Conservation (phyloP, 2,797 vertebrate genomes). For the Takifugu rubripes region DNA sequence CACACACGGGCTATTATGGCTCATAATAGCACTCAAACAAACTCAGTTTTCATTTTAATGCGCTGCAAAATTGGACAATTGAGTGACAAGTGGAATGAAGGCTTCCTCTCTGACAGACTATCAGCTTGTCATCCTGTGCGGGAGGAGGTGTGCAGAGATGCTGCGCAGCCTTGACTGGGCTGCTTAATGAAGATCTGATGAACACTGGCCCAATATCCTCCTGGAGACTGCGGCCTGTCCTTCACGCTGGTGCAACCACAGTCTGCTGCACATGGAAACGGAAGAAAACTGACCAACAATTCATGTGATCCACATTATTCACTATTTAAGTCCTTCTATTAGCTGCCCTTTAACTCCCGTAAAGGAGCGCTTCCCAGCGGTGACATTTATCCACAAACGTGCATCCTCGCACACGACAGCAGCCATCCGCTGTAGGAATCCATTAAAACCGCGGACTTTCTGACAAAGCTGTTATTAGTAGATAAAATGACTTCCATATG, state of each 20-base stretch:
- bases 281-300: too few species aligned
- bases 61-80: constrained; percentile 59
- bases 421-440: constrained; percentile 52
- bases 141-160: constrained; percentile 37
- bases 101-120: constrained; percentile 56
- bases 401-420: constrained; percentile 19
- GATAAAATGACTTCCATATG: constrained; percentile 87
- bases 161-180: constrained; percentile 51
- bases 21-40: constrained; percentile 63
- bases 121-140: constrained; percentile 57
- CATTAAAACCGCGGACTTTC: constrained; percentile 81
- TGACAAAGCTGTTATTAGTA: constrained; percentile 86
- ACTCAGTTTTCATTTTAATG: constrained; percentile 64
- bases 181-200: constrained; percentile 51
- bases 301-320: too few species aligned
- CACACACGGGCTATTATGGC: constrained; percentile 40
- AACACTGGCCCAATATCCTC: constrained; percentile 72
- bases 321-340: too few species aligned
- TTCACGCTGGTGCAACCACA: constrained; percentile 53
- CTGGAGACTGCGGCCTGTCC: constrained; percentile 64
- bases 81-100: constrained; percentile 68
- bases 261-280: constrained; percentile 30
- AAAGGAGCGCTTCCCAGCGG: too few species aligned
- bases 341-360: not conserved
- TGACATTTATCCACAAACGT: constrained; percentile 8